Base-by-base conservation (phyloP, 1,140 invertebrate species). In the Ceratina japonica region DNA sequence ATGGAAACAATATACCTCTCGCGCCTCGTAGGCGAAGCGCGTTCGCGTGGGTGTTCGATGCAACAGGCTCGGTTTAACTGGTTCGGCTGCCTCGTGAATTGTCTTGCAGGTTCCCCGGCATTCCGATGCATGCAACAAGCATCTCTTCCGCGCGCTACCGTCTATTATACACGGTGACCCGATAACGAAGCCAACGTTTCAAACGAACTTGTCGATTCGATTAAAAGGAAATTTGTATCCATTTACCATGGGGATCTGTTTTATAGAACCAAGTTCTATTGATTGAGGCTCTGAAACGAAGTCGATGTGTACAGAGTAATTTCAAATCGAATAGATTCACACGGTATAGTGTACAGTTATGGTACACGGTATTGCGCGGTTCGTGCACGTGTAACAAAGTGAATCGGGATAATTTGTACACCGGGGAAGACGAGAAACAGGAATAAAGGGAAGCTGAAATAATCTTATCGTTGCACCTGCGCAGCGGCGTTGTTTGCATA, bases 1-100 rank as follows among this genome's bases (percentile, higher is more conserved):
- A 65, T 59, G 44, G 62, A 51, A 59, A 65, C 59, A 72, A 79
- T 79, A 74, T 72, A 54, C 22, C 20, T n/a, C 54, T 49, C 24
- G 18, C n/a, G 18, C 24, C 22, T 66, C 70, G 70, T 79, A 66
- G 70, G 76, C 70, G 70, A 74, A 56, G 7, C 24, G 18, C 52
- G 63, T 79, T 79, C 31, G 51, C 44, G 62, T 79, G 56, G 70
- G 71, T 37, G 77, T 58, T 16, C 49, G 54, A 74, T 79, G 22
- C 49, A 56, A 64, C 18, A 31, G 61, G 31, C 31, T 13, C 12
- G 31, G 37, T 22, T 44, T 73, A 75, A 75, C 63, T 75, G 73
- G 54, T 75, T 59, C 63, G 54, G 52, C 63, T 27, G 52, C 31
- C 51, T 66, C 37, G 37, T 24, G 59, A 63, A 77, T 77, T 62